Evolutionary conservation across 2,797 vertebrate genomes (phyloP), one percentile per base, ranked within the genome.

Genomic region (Chelmon rostratus): DNA sequence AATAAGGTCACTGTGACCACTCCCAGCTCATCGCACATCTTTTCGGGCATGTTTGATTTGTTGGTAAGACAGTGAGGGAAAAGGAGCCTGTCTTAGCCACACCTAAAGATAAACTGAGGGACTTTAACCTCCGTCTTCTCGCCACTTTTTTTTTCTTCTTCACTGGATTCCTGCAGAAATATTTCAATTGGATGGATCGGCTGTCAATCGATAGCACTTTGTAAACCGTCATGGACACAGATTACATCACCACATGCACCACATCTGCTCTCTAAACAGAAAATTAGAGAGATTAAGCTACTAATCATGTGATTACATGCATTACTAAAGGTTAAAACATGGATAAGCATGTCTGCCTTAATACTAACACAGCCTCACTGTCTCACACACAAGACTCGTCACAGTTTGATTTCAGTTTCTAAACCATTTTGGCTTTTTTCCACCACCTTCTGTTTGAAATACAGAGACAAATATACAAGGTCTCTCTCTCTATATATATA

Each of bases 71-170:
- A 58, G 8, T 18, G 18, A 16, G 35, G 38, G 35, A 21, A 38
- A 73, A 79, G 19, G 13, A 76, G 21, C 13, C 12, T 2, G 18
- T 8, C 0, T 13, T 0, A 16, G 19, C 58, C 72, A 73, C 56
- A 19, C 76, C 72, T 75, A n/a, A 28, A 64, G 82, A 86, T 75
- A 74, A 73, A 28, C 31, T 25, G n/a, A n/a, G 2, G 13, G 54
- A 83, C 65, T 79, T 78, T 72, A 35, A 79, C 40, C 69, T 13
- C 31, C 0, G 1, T 47, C 10, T 25, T 59, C 56, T 4, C 25
- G 3, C 2, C 0, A 28, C 6, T 52, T 56, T 57, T 38, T 8
- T 44, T 52, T 35, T 44, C 15, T 33, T 15, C 33, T 23, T 37
- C 28, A 16, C 28, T 54, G 31, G 6, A 69, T n/a, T 47, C 28